These are phyloP conservation scores for Physocephala rufipes DNA, from an alignment of 2,888 invertebrate species.

Conservation along the genomic window DNA sequence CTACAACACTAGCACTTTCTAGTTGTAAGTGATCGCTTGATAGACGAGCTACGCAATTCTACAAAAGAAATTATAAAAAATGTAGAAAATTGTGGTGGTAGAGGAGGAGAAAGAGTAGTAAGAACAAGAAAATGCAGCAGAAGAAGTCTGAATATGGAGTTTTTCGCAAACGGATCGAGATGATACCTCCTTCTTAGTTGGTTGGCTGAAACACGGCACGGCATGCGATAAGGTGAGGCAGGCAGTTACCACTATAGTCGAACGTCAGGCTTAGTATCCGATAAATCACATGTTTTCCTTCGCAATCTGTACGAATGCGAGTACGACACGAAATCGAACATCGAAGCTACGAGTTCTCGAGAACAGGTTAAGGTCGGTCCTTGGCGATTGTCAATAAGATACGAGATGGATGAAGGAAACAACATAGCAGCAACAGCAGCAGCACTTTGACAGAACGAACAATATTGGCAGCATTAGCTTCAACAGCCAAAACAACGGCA, in stretches of 20 bases:
- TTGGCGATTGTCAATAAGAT: conserved; percentile 9
- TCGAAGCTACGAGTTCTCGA: conserved; percentile 21
- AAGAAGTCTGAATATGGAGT: neutral
- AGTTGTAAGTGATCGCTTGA: conserved; percentile 27
- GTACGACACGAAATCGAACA: conserved; percentile 35
- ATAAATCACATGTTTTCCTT: conserved; percentile 40
- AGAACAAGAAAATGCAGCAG: too few relatives aligned
- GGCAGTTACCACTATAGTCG: neutral
- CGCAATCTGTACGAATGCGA: conserved; percentile 36
- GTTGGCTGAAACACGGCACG: neutral
- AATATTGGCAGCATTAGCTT: conserved; percentile 6
- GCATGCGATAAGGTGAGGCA: conserved; percentile 23
- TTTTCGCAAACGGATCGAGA: too few relatives aligned
- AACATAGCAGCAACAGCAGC: conserved; percentile 3
- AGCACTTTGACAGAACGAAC: too few relatives aligned
- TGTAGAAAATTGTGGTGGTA: too few relatives aligned
- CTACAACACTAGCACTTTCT: conserved; percentile 26
- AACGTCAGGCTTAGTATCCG: conserved; percentile 22
- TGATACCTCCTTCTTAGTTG: too few relatives aligned
- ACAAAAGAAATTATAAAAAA: too few relatives aligned
- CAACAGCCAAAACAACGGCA: neutral
- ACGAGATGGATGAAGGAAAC: neutral
- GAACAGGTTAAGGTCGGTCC: conserved; percentile 8
- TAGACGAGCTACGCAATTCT: neutral
- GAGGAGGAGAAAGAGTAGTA: too few relatives aligned